These are phyloP conservation scores for Chlorops oryzae DNA, from an alignment of 1,140 invertebrate species.

Conservation along the genomic window DNA sequence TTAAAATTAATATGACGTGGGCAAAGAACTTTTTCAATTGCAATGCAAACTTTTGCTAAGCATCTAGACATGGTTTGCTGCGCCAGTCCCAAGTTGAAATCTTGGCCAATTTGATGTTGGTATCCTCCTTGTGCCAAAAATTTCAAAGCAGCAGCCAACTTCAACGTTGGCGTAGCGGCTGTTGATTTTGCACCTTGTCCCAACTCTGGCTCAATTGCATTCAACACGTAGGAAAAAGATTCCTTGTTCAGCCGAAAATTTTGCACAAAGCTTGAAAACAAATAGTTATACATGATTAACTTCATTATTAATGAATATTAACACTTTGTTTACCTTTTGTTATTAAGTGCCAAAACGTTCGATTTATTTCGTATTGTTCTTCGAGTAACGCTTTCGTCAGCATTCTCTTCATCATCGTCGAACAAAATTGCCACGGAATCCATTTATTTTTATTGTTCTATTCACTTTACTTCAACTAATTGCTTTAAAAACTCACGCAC, in stretches of 20 bases:
- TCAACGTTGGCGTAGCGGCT: neutral
- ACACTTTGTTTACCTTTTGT: neutral
- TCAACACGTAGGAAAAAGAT: constrained; percentile 1
- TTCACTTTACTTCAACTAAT: too few relatives aligned
- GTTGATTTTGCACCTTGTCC: neutral
- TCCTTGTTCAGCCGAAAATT: constrained; percentile 5
- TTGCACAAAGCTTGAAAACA: constrained; percentile 4
- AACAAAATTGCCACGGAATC: constrained; percentile 5
- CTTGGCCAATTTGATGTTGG: constrained; percentile 6
- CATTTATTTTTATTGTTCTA: neutral
- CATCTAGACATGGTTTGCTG: constrained; percentile 5
- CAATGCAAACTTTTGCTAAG: constrained; percentile 3
- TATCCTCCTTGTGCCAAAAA: constrained; percentile 6
- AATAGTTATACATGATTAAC: neutral
- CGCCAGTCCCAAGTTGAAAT: neutral
- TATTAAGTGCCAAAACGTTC: neutral
- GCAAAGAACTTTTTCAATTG: constrained; percentile 3
- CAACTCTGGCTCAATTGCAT: neutral
- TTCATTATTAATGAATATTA: neutral
- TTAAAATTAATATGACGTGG: constrained; percentile 8
- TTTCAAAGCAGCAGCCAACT: constrained; percentile 2
- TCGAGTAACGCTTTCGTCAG: neutral
- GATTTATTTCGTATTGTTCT: constrained; percentile 4
- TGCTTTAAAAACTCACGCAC: too few relatives aligned
- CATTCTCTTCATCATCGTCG: constrained; percentile 1